Base-by-base conservation (phyloP, 2,113 vertebrate species). In the Lagopus muta region DNA sequence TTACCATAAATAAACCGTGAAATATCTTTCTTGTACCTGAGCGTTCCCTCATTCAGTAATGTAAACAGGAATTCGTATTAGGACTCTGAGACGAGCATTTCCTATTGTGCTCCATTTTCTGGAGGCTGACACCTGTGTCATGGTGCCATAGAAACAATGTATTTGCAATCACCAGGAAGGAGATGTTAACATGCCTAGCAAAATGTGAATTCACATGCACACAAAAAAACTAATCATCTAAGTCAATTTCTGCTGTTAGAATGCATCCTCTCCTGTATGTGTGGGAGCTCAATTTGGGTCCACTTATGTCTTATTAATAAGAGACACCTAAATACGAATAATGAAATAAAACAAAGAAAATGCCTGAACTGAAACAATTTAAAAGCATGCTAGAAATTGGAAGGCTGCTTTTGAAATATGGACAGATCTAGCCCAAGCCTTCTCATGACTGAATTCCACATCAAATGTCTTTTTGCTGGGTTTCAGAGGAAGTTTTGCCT, bases 321-420 rank as follows among this genome's bases (percentile, higher is more conserved):
- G 74, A 90, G 58, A 82, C 85, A 58, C 38, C 16, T 58, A 72
- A 86, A 83, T 27, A 78, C 9, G 50, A 81, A 38, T 62, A 75
- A 86, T 55, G 6, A 82, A 82, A 71, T 71, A 4, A 47, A 83
- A 50, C 72, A 86, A 48, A 19, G 4, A 72, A 80, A 69, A 6
- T 12, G 32, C 6, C 8, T 27, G 28, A 58, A 24, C 1, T 45
- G 74, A 84, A 65, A 62, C 60, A 69, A 55, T 19, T 18, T 60
- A 48, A 40, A 82, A 60, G 36, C 67, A 80, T 6, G 12, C 6
- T 40, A 65, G 36, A 27, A 75, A 71, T 45, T 17, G 12, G 27
- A 18, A 36, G 34, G 52, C n/a, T 76, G 27, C 30, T 67, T 60
- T 67, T 13, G 38, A 69, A 50, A 50, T 13, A 40, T 6, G 55